Evolutionary conservation across 37 sponge, comb jelly and placozoan genomes (phyloP).

Genomic region (Cladorhizidae sp.): DNA sequence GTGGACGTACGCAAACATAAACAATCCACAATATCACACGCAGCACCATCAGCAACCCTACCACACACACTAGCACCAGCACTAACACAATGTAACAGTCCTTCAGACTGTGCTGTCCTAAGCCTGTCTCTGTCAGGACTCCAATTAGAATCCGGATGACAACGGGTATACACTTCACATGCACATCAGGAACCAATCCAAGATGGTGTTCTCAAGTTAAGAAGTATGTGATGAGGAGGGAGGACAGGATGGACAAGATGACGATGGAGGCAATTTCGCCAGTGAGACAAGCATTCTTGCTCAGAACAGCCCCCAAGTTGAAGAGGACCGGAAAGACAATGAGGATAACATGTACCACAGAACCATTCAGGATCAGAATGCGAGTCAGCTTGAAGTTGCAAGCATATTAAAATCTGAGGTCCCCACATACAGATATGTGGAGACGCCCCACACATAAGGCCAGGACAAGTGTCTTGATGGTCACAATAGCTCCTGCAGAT

Average conservation of each 20-base stretch:
- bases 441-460: slow-evolving; percentile 1
- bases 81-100: slow-evolving; percentile 17
- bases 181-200: slow-evolving; percentile 27
- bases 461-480: background rate
- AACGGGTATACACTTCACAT: slow-evolving; percentile 26
- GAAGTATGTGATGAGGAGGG: slow-evolving; percentile 17
- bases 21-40: slow-evolving; percentile 14
- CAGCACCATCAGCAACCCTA: slow-evolving; percentile 13
- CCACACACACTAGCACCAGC: slow-evolving; percentile 2
- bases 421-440: background rate
- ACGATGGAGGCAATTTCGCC: slow-evolving; percentile 13
- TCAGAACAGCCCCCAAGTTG: slow-evolving; percentile 33
- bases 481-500: slow-evolving; percentile 22
- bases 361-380: slow-evolving; percentile 30
- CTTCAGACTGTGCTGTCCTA: background rate
- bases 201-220: slow-evolving; percentile 45
- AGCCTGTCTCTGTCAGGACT: slow-evolving; percentile 7
- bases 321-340: slow-evolving; percentile 7
- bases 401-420: background rate
- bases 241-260: slow-evolving; percentile 20
- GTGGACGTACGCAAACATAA: slow-evolving; percentile 16
- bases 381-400: slow-evolving; percentile 13
- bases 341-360: slow-evolving; percentile 30
- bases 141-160: slow-evolving; percentile 37
- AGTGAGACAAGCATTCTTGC: background rate